phyloP scores from a whole-genome alignment of 2,888 invertebrate species.

The Phalangium opilio region DNA sequence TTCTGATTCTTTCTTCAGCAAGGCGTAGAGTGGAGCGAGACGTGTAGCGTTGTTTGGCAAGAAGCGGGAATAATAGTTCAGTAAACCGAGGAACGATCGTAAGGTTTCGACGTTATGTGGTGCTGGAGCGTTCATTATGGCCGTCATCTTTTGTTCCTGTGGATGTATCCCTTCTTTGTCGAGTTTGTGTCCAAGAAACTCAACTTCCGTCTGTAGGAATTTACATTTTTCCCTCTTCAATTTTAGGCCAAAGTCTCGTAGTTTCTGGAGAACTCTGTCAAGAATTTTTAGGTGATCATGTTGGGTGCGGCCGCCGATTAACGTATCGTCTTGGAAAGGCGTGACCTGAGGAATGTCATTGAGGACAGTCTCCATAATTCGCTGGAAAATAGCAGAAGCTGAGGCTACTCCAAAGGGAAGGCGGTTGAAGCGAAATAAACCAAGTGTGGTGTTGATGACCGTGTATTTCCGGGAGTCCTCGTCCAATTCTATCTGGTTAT shows the following conservation, averaged over 20 bases:
- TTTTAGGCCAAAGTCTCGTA: background rate
- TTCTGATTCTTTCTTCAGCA: conserved; percentile 14
- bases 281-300: background rate
- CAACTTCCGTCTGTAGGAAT: conserved; percentile 18
- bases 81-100: conserved; percentile 22
- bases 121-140: conserved; percentile 21
- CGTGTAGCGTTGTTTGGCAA: conserved; percentile 20
- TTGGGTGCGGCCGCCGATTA: no score
- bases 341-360: background rate
- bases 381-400: conserved; percentile 6
- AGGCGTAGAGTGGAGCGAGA: conserved; percentile 20
- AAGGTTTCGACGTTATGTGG: conserved; percentile 23
- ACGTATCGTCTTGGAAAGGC: background rate
- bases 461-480: background rate
- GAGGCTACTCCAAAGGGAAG: conserved; percentile 5
- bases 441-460: conserved; percentile 2
- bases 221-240: conserved; percentile 20
- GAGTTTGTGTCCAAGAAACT: conserved; percentile 22
- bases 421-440: background rate
- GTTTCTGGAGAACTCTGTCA: background rate
- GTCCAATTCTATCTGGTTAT: background rate
- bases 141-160: conserved; percentile 19
- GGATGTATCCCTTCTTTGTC: conserved; percentile 20
- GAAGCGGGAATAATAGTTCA: conserved; percentile 24
- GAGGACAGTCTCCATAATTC: conserved; percentile 2